phyloP scores from a whole-genome alignment of 2,113 vertebrate species.

The Monarcha castaneiventris region DNA sequence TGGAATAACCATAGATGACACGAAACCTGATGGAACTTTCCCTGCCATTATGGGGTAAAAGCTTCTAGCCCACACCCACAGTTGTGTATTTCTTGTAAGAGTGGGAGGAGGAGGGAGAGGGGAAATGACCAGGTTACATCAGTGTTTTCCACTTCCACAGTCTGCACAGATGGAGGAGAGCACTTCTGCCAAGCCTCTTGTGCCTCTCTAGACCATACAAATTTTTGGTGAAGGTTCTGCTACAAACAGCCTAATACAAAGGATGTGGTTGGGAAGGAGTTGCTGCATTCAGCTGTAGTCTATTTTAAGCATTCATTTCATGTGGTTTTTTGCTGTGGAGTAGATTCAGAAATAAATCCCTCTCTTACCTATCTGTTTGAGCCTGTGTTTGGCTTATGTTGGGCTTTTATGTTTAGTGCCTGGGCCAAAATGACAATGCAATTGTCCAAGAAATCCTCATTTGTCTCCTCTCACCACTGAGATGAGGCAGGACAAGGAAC shows the following conservation, averaged over 20 bases:
- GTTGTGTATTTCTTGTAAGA: neutral
- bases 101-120: neutral
- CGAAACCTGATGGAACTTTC: slow-evolving; percentile 87
- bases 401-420: neutral
- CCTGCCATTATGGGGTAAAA: slow-evolving; percentile 93
- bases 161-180: neutral
- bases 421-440: neutral
- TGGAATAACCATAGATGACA: slow-evolving; percentile 91
- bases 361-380: neutral
- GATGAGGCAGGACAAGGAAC: neutral
- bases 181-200: neutral
- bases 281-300: neutral
- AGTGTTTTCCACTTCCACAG: neutral
- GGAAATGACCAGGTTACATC: neutral
- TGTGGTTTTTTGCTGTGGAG: neutral
- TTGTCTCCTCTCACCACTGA: neutral
- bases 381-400: neutral
- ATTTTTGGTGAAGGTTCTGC: neutral
- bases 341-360: neutral
- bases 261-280: neutral
- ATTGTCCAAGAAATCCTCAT: neutral
- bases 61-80: neutral
- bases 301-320: neutral
- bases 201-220: neutral
- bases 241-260: neutral